Evolutionary conservation across 1,140 invertebrate species (phyloP), one percentile per base, ranked within the genome.

Genomic region (Nixonia krombeini): DNA sequence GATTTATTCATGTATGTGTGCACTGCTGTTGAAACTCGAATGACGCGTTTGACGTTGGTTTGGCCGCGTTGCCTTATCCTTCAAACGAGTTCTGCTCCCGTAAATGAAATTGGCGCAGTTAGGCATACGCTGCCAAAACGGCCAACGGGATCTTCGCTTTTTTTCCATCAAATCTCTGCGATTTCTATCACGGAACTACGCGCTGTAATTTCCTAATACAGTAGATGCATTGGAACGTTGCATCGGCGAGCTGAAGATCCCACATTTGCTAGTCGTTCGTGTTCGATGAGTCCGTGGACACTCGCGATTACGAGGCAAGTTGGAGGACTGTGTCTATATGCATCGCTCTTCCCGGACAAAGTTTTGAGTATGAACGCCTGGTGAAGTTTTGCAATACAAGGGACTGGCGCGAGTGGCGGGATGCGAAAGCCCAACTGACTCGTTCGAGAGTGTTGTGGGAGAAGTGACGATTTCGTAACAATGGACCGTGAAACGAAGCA

Each of bases 281-380:
- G 38, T 45, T 51, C 47, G 47, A 40, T 37, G 16, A 15, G 17
- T 46, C 29, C 17, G 12, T 29, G 28, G 25, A 57, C 8, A 13
- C 35, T 47, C 16, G 25, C 28, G 8, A 17, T 41, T 33, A 31
- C 45, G 26, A 50, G 16, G 13, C 28, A 44, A 58, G 7, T 50
- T 50, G 28, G 15, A 58, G 40, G 10, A 31, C 56, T 44, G 28
- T 35, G 37, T 58, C 12, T 50, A 44, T 58, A 44, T 29, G 13
- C 46, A 9, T 33, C 37, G 38, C 21, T 44, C 23, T 49, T 49
- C 13, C 38, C 4, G 5, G 28, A 5, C n/a, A 23, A 7, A 41
- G 18, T 52, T 61, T 31, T 6, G 6, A 21, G 12, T 21, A 49
- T 17, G 38, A 50, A 33, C 21, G 47, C 49, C 17, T 33, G 15